phyloP scores from a whole-genome alignment of 2,888 invertebrate species.

The Lasioglossum leucozonium region DNA sequence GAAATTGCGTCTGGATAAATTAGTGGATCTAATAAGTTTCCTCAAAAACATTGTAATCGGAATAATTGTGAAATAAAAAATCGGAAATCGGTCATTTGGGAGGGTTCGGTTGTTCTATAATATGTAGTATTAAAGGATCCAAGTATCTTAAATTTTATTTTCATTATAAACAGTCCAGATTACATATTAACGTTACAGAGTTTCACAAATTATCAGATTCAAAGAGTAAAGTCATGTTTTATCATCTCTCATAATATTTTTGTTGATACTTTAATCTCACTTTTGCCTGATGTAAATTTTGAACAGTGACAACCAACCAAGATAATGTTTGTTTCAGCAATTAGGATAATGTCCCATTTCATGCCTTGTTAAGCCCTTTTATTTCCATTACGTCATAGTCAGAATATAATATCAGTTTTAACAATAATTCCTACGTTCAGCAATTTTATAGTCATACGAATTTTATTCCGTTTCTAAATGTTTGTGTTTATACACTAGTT shows the following conservation, averaged over 20 bases:
- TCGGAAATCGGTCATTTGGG: no score
- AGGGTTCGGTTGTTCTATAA: no score
- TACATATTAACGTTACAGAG: background rate
- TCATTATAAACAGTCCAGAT: background rate
- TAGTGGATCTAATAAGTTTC: no score
- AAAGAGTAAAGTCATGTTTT: background rate
- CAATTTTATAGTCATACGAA: background rate
- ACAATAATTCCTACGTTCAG: background rate
- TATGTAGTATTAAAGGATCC: no score
- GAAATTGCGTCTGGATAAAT: no score
- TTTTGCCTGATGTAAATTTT: background rate
- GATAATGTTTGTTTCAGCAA: background rate
- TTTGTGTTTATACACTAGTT: background rate
- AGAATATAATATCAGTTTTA: background rate
- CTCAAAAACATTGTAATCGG: no score
- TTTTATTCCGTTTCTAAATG: background rate
- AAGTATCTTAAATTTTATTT: background rate
- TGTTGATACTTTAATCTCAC: background rate
- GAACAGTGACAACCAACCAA: background rate
- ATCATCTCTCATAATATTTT: background rate
- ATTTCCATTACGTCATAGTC: background rate
- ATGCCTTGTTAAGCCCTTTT: background rate
- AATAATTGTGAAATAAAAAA: no score
- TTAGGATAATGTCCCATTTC: background rate
- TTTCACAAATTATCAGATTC: background rate